phyloP scores from a whole-genome alignment of 2,797 vertebrate species.

The Malacoctenus gilli region DNA sequence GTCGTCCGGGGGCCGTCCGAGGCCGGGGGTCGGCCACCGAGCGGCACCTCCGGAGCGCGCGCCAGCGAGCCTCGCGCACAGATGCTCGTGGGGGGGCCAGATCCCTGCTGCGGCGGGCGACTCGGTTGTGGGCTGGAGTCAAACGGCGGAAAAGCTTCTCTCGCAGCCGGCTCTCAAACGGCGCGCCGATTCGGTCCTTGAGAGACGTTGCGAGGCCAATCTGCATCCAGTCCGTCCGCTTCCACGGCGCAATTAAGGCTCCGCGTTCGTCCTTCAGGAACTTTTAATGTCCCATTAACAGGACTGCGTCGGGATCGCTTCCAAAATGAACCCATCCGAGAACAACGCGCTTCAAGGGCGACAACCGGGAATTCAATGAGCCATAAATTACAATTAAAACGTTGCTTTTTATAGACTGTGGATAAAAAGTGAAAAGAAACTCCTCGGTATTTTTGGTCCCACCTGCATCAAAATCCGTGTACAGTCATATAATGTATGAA shows the following conservation, averaged over 20 bases:
- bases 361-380: not conserved
- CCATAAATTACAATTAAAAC: too few species aligned
- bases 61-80: not conserved
- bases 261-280: not conserved
- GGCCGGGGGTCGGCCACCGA: constrained; percentile 25
- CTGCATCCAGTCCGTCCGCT: constrained; percentile 6
- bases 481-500: too few species aligned
- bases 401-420: too few species aligned
- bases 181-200: constrained; percentile 12
- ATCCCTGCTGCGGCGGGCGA: constrained; percentile 13
- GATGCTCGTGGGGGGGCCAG: constrained; percentile 13
- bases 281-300: not conserved
- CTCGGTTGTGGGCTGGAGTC: constrained; percentile 16
- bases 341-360: not conserved
- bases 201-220: too few species aligned
- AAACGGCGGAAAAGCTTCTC: constrained; percentile 11
- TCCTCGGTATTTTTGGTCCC: too few species aligned
- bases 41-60: constrained; percentile 5
- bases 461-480: too few species aligned
- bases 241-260: constrained; percentile 20
- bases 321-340: not conserved
- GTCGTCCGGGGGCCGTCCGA: constrained; percentile 4
- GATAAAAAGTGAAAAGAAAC: too few species aligned
- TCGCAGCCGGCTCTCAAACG: constrained; percentile 32
- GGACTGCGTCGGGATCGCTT: not conserved